Evolutionary conservation across 2,888 invertebrate genomes (phyloP), one percentile per base, ranked within the genome.

Genomic region (Apamea sordens): DNA sequence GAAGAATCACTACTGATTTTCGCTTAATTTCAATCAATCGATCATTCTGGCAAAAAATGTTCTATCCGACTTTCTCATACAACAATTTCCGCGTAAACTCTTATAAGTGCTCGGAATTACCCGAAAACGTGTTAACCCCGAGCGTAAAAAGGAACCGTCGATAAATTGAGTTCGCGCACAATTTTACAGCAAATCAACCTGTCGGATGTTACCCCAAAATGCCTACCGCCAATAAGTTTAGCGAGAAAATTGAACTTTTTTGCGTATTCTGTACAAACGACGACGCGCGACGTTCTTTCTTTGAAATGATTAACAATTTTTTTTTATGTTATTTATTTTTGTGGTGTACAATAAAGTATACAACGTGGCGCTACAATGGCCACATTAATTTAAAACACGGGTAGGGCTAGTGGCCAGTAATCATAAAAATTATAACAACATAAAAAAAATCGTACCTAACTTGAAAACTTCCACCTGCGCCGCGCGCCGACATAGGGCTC

Each of bases 151-250:
- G 69, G 32, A 68, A 64, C 69, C 65, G 36, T 15, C 32, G 44
- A 82, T 77, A 85, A 86, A 87, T 89, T 87, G 72, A 79, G 74
- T 85, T 85, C 74, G 36, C 85, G 44, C 56, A 81, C 82, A 87
- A 84, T 86, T 89, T 79, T 72, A 28, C 65, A 78, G 50, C 41
- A 75, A 87, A 86, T 83, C 77, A 87, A 70, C 75, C 70, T 50
- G 77, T 77, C 80, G 72, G 72, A 76, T 76, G 73, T 74, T 68
- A 70, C 59, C 67, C 56, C 36, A 64, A 80, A 80, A 76, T 85
- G 79, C 76, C 79, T 82, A 65, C 73, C 76, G 56, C 64, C 76
- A 72, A 80, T 81, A 78, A 67, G 64, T 85, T 82, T 65, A 13
- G 21, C 36, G 59, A 59, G 15, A 50, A 80, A 76, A 53, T 74